Conservation (phyloP, 2,797 vertebrate species). For the Parotocinclus haroldoi region DNA sequence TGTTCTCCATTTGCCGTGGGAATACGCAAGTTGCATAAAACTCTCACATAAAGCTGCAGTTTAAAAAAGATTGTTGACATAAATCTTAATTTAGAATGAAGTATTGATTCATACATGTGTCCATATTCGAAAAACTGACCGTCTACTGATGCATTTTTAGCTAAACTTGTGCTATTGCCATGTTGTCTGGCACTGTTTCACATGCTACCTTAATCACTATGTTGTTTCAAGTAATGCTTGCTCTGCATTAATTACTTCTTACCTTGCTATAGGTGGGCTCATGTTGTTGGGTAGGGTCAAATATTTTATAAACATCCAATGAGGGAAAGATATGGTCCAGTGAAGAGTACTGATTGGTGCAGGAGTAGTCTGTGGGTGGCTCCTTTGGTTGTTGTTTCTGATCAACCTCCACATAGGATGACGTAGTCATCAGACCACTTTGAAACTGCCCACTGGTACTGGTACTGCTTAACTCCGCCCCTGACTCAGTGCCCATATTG, state of each 20-base stretch:
- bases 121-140: no score
- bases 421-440: constrained; percentile 39
- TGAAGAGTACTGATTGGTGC: constrained; percentile 49
- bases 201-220: no score
- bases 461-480: constrained; percentile 28
- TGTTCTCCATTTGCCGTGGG: no score
- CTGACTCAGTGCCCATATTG: constrained; percentile 40
- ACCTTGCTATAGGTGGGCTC: constrained; percentile 60
- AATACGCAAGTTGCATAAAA: no score
- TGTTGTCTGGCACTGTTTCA: no score
- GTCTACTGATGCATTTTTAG: no score
- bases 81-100: no score
- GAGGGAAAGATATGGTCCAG: constrained; percentile 55
- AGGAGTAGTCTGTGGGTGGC: constrained; percentile 39
- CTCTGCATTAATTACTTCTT: constrained; percentile 17
- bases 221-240: neutral
- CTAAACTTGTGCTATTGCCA: no score
- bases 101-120: no score
- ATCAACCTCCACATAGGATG: constrained; percentile 50
- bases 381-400: constrained; percentile 41
- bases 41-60: no score
- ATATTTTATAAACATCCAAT: constrained; percentile 51
- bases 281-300: constrained; percentile 37
- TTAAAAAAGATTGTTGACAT: no score
- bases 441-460: constrained; percentile 43